phyloP scores from a whole-genome alignment of 2,888 invertebrate genomes.

The Tetrapedia diversipes region DNA sequence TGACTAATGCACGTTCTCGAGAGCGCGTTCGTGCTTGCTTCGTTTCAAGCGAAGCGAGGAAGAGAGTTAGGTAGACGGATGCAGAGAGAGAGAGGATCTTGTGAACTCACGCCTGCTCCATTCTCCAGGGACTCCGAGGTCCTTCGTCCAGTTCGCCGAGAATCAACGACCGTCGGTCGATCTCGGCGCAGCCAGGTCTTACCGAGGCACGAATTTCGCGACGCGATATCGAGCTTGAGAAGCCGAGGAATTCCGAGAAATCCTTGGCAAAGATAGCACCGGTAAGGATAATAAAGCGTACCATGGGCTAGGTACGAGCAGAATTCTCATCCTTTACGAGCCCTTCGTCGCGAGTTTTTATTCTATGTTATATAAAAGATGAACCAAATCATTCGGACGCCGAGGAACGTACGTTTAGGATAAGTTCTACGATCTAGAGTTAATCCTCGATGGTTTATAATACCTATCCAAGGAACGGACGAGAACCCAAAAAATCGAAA shows the following conservation, averaged over 20 bases:
- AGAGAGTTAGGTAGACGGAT: not conserved
- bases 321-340: not conserved
- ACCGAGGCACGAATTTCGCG: not conserved
- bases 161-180: slow-evolving; percentile 17
- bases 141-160: not conserved
- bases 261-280: not conserved
- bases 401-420: not conserved
- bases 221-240: not conserved
- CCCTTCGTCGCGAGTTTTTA: too few relatives aligned
- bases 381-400: too few relatives aligned
- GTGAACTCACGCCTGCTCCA: slow-evolving; percentile 7
- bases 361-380: too few relatives aligned
- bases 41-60: not conserved
- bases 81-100: not conserved
- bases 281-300: slow-evolving; percentile 16
- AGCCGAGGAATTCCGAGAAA: not conserved
- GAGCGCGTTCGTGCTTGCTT: slow-evolving; percentile 14
- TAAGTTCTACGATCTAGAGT: too few relatives aligned
- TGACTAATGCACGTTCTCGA: slow-evolving; percentile 50
- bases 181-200: not conserved
- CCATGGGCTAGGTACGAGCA: not conserved
- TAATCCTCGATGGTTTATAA: too few relatives aligned
- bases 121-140: slow-evolving; percentile 9
- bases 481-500: not conserved
- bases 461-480: too few relatives aligned